Percentiles rank a stretch among this genome's conserved stretches.
These are phyloP conservation scores for Furcula furcula DNA, from an alignment of 2,888 invertebrate species.

Conservation along the genomic window DNA sequence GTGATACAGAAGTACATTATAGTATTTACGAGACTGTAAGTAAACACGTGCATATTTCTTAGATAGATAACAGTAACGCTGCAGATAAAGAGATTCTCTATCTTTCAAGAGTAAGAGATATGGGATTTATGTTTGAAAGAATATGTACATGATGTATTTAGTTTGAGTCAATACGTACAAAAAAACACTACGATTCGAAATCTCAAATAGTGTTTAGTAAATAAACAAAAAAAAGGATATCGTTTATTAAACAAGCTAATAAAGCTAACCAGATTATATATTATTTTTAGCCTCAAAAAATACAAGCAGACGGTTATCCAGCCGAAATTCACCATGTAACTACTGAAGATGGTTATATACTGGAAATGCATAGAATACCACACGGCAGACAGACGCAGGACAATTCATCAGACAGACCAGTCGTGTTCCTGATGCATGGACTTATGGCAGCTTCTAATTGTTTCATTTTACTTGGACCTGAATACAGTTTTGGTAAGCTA, in stretches of 20 bases:
- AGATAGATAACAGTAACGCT: no score
- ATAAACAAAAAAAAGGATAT: no score
- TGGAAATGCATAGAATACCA: constrained; percentile 56
- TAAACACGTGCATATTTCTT: not conserved
- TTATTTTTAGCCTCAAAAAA: constrained; percentile 36
- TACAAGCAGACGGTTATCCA: constrained; percentile 40
- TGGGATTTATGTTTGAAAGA: no score
- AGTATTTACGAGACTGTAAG: constrained; percentile 25
- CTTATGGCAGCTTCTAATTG: constrained; percentile 36
- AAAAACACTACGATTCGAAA: no score
- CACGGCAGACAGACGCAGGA: constrained; percentile 22
- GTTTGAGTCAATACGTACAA: no score
- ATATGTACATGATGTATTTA: no score
- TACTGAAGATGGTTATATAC: constrained; percentile 53
- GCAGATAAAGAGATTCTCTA: no score
- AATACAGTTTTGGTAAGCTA: constrained; percentile 44
- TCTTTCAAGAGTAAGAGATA: no score
- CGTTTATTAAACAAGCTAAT: no score
- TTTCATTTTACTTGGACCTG: constrained; percentile 38
- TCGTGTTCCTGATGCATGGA: constrained; percentile 60
- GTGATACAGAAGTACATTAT: not conserved
- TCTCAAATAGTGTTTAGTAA: no score
- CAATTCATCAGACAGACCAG: constrained; percentile 28
- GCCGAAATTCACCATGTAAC: constrained; percentile 44
- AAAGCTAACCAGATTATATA: no score